Percentiles rank a stretch among this genome's conserved stretches.
phyloP scores from a whole-genome alignment of 2,888 invertebrate species.

The Prosapia bicincta region DNA sequence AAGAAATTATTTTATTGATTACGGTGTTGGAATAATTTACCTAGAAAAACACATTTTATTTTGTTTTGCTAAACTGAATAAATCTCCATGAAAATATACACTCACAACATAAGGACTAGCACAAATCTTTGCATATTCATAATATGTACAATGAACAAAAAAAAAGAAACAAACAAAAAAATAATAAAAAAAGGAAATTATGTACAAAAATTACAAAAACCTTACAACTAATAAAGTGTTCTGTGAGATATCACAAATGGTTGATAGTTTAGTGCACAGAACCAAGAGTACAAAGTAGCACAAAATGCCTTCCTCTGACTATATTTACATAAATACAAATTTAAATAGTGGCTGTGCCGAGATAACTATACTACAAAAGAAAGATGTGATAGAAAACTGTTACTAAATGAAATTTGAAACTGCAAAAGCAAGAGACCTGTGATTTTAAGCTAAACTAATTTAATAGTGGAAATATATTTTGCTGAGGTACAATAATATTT shows the following conservation, averaged over 20 bases:
- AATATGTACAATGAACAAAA: constrained; percentile 22
- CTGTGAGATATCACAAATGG: neutral
- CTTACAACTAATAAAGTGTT: neutral
- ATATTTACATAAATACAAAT: neutral
- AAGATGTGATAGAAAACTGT: neutral
- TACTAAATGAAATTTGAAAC: neutral
- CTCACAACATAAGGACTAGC: constrained; percentile 32
- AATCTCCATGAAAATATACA: constrained; percentile 31
- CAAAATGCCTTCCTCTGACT: neutral
- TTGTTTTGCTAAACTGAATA: constrained; percentile 28
- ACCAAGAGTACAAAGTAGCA: neutral
- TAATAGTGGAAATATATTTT: too few relatives aligned
- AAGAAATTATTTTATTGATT: constrained; percentile 34
- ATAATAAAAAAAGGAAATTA: neutral
- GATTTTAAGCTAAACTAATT: neutral
- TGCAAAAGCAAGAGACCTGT: neutral
- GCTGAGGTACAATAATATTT: too few relatives aligned
- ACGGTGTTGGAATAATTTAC: constrained; percentile 36
- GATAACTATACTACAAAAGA: neutral
- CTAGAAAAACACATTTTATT: constrained; percentile 30
- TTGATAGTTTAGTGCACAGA: constrained; percentile 7
- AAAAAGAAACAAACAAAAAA: neutral
- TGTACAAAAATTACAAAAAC: neutral
- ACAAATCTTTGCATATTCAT: constrained; percentile 33
- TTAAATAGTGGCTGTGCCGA: constrained; percentile 8